Conservation (phyloP, 2,888 invertebrate genomes). For the Cancer borealis region DNA sequence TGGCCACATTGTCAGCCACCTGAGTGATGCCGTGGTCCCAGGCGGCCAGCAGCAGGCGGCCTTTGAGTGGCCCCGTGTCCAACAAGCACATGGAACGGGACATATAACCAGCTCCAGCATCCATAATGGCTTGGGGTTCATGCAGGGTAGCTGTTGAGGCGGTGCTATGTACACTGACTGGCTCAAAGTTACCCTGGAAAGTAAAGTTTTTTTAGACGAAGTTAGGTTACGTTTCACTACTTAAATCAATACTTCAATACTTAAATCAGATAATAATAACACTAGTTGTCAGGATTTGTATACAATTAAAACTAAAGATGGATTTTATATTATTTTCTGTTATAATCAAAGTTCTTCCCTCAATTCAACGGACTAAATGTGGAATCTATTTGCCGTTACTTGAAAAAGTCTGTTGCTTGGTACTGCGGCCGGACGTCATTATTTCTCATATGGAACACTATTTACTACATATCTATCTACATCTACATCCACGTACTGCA, state of each 20-base stretch:
- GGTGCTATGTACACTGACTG: conserved; percentile 70
- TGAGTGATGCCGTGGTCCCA: conserved; percentile 92
- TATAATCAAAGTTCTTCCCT: too few relatives aligned
- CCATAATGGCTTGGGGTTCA: conserved; percentile 74
- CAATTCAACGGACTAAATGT: too few relatives aligned
- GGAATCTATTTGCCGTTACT: too few relatives aligned
- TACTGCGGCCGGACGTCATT: background rate
- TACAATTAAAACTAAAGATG: too few relatives aligned
- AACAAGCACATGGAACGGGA: conserved; percentile 83
- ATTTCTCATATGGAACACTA: background rate
- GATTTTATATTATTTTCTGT: too few relatives aligned
- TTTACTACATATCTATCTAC: too few relatives aligned
- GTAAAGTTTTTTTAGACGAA: background rate
- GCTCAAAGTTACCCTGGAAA: conserved; percentile 70
- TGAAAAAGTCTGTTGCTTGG: too few relatives aligned
- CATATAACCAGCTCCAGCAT: conserved; percentile 74
- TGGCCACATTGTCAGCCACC: conserved; percentile 90
- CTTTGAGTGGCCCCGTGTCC: conserved; percentile 90
- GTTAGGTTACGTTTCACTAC: background rate
- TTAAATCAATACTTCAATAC: background rate
- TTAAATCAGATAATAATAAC: too few relatives aligned
- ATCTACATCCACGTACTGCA: background rate
- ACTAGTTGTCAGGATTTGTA: too few relatives aligned
- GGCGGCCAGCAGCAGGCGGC: conserved; percentile 90
- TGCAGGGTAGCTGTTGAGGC: conserved; percentile 68